These are phyloP conservation scores for Delichon dasypus DNA, from an alignment of 2,797 vertebrate genomes.

Conservation along the genomic window DNA sequence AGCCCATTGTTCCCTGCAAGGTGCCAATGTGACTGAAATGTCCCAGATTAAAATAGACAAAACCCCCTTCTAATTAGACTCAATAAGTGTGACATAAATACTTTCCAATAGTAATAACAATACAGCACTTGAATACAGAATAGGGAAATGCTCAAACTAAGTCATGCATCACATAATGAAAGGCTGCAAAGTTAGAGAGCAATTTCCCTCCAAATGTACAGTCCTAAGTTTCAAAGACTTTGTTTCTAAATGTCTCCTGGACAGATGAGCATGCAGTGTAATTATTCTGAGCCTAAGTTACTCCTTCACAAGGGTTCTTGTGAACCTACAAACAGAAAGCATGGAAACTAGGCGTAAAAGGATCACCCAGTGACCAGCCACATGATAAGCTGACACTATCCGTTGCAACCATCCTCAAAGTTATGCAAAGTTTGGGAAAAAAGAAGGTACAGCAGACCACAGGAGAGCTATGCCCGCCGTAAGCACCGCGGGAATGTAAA, in stretches of 20 bases:
- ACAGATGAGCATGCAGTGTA: fast-evolving
- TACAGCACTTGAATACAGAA: not conserved
- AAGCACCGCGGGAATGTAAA: not conserved
- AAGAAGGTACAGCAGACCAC: not conserved
- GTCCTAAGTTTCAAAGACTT: not conserved
- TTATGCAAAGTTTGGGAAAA: not conserved
- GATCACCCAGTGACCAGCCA: not conserved
- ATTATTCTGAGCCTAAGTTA: not conserved
- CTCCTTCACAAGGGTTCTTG: not conserved
- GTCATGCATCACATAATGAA: not conserved
- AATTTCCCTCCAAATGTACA: not conserved
- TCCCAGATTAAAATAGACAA: not conserved
- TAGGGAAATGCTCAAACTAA: not conserved
- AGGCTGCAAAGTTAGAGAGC: not conserved
- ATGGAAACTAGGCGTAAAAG: not conserved
- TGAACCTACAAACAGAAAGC: not conserved
- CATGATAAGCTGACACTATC: not conserved
- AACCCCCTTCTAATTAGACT: not conserved
- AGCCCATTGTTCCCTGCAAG: not conserved
- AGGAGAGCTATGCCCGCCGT: not conserved
- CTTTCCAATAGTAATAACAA: not conserved
- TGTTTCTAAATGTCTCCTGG: not conserved
- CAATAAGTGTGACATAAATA: not conserved
- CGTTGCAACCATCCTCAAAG: not conserved
- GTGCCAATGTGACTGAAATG: not conserved